A percentile compares a stretch with the other conserved stretches of the same genome.
Evolutionary conservation across 2,888 invertebrate species (phyloP).

Genomic region (Tenthredo amoena): DNA sequence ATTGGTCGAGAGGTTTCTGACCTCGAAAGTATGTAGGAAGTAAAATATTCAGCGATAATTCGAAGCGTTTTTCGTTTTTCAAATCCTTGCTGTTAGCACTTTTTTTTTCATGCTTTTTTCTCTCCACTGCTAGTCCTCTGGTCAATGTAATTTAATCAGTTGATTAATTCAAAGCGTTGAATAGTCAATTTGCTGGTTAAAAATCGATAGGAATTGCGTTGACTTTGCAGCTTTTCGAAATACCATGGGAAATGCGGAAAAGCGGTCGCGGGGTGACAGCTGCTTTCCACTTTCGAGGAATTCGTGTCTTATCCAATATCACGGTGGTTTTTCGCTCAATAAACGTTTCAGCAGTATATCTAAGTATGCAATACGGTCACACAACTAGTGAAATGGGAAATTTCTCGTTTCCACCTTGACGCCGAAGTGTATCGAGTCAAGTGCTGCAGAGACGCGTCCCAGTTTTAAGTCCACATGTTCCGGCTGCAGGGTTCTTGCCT

Average conservation of each 20-base stretch:
- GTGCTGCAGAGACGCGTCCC: constrained; percentile 18
- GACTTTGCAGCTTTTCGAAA: neutral
- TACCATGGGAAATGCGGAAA: no score
- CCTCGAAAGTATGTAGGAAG: neutral
- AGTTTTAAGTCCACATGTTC: constrained; percentile 12
- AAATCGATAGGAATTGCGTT: neutral
- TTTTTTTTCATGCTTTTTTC: neutral
- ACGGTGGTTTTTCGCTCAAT: neutral
- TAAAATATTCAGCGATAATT: constrained; percentile 30
- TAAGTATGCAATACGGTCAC: neutral
- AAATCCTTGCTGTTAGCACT: neutral
- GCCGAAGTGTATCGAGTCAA: neutral
- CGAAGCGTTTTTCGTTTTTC: neutral
- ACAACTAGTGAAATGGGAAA: constrained; percentile 53
- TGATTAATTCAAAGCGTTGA: neutral
- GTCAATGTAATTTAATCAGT: neutral
- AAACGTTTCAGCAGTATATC: neutral
- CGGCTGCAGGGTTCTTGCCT: neutral
- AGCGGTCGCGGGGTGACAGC: no score
- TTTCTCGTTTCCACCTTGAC: constrained; percentile 51
- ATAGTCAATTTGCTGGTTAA: neutral
- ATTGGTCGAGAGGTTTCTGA: constrained; percentile 8
- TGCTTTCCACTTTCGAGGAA: neutral
- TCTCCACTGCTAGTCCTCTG: neutral
- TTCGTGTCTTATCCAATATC: constrained; percentile 18